Evolutionary conservation across 2,888 invertebrate genomes (phyloP).

Genomic region (Chironomus riparius): DNA sequence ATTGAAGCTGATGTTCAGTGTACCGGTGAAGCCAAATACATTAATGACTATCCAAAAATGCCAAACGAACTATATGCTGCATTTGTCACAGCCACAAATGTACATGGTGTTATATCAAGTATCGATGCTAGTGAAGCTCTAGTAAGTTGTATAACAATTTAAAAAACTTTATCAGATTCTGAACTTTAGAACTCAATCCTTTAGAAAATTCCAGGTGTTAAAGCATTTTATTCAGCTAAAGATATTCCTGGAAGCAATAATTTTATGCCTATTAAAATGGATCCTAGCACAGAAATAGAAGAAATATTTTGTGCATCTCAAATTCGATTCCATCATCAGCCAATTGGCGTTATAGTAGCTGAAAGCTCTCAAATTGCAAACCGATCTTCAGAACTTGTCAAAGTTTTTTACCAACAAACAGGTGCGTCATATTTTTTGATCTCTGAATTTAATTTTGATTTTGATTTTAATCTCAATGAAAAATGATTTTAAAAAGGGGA

Average conservation of each 20-base stretch:
- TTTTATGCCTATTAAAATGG: conserved; percentile 37
- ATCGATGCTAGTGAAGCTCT: conserved; percentile 58
- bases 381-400: conserved; percentile 48
- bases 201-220: conserved; percentile 54
- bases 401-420: conserved; percentile 39
- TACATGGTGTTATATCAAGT: conserved; percentile 49
- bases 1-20: conserved; percentile 50
- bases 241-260: conserved; percentile 58
- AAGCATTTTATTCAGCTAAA: conserved; percentile 51
- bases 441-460: too few species aligned
- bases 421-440: neutral
- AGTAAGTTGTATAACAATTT: conserved; percentile 42
- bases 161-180: too few species aligned
- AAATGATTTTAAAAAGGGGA: too few species aligned
- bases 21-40: conserved; percentile 44
- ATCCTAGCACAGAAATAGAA: conserved; percentile 29
- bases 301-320: conserved; percentile 30
- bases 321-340: conserved; percentile 49
- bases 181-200: conserved; percentile 29
- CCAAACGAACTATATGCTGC: conserved; percentile 49
- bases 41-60: conserved; percentile 40
- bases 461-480: too few species aligned
- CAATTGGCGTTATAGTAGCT: conserved; percentile 56
- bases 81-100: conserved; percentile 53
- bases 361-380: conserved; percentile 47